Conservation (phyloP, 2,888 invertebrate species). For the Hydropsyche betteni region DNA sequence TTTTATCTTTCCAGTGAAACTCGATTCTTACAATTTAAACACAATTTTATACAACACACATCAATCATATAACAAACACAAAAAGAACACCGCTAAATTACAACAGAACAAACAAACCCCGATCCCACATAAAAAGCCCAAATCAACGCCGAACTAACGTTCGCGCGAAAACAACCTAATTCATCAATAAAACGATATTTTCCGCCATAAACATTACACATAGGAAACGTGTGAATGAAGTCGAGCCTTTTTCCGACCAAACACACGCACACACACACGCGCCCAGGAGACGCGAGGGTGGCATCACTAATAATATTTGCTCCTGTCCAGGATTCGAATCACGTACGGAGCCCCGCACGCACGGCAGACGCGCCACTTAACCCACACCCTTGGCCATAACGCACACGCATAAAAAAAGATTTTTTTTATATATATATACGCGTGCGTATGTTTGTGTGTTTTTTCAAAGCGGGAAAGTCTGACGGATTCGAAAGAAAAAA, state of each 20-base stretch:
- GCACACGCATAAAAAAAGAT: neutral
- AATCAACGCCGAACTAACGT: no score
- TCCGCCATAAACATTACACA: no score
- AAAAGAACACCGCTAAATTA: no score
- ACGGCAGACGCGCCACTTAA: constrained; percentile 26
- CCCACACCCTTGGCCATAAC: constrained; percentile 8
- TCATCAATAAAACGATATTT: neutral
- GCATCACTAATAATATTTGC: constrained; percentile 49
- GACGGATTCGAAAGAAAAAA: neutral
- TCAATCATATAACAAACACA: no score
- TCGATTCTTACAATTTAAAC: no score
- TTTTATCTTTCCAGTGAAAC: no score
- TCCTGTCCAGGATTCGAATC: constrained; percentile 45
- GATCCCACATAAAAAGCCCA: no score
- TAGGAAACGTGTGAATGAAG: neutral
- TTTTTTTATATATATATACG: constrained; percentile 13
- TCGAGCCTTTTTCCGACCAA: neutral
- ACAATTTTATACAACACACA: no score
- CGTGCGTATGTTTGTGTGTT: constrained; percentile 21
- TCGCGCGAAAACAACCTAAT: neutral
- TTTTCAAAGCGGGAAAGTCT: neutral
- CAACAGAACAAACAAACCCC: no score
- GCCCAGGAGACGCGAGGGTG: constrained; percentile 16
- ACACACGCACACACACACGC: neutral
- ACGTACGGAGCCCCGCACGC: constrained; percentile 42